Percentiles rank a stretch among this genome's conserved stretches.
phyloP scores from a whole-genome alignment of 2,797 vertebrate genomes.

The Microchirus variegatus region DNA sequence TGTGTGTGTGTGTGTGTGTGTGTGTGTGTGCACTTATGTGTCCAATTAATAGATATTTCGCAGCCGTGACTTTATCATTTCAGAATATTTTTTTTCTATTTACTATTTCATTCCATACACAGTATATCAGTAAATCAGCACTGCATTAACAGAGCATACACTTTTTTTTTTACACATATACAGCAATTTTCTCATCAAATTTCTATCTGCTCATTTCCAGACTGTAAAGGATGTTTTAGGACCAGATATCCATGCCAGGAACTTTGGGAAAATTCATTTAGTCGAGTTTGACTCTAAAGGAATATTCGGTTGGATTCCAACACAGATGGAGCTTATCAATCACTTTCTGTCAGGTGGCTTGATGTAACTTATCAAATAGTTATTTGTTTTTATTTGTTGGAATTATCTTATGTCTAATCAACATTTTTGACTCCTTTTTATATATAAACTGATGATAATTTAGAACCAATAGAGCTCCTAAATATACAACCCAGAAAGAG shows the following conservation, averaged over 20 bases:
- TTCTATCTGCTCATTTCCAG: constrained; percentile 68
- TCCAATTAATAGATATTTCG: background rate
- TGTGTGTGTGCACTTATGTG: no score
- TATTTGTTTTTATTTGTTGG: no score
- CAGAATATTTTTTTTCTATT: background rate
- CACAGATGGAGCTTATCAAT: constrained; percentile 74
- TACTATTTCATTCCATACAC: background rate
- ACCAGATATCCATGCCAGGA: constrained; percentile 82
- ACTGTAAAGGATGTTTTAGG: constrained; percentile 83
- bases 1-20: background rate
- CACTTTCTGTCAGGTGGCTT: constrained; percentile 83
- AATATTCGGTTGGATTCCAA: constrained; percentile 88
- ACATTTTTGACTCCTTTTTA: background rate
- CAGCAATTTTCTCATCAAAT: constrained; percentile 1
- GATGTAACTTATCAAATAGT: background rate
- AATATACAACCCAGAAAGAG: constrained; percentile 47
- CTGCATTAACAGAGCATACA: no score
- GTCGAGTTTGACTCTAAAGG: constrained; percentile 85
- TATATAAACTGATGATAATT: background rate
- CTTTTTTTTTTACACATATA: no score
- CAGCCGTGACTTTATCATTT: background rate
- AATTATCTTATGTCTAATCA: no score
- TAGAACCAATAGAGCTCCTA: constrained; percentile 61
- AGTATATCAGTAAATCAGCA: no score
- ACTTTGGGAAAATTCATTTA: constrained; percentile 82